Evolutionary conservation across 2,113 vertebrate species (phyloP).

Genomic region (Chiloscyllium plagiosum): DNA sequence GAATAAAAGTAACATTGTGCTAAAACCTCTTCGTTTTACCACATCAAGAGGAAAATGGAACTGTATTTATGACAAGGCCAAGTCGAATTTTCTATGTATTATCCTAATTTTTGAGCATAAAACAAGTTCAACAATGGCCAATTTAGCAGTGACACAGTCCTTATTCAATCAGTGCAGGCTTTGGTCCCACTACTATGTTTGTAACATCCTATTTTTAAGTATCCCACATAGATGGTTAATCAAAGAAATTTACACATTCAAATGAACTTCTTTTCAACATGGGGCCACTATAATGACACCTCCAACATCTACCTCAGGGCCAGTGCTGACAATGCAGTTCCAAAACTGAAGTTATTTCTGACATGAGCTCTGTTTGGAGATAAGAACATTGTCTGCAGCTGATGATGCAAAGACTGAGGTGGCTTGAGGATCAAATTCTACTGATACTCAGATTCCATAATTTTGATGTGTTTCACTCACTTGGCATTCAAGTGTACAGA

Average conservation of each 20-base stretch:
- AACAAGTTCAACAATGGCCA: not conserved
- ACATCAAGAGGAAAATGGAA: not conserved
- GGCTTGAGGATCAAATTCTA: not conserved
- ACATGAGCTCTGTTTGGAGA: not conserved
- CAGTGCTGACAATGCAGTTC: not conserved
- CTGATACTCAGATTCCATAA: not conserved
- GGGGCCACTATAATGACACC: not conserved
- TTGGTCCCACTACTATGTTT: not conserved
- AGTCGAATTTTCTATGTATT: not conserved
- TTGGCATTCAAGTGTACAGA: not conserved
- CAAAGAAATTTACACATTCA: not conserved
- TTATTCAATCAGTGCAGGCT: not conserved
- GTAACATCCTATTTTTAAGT: not conserved
- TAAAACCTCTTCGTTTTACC: not conserved
- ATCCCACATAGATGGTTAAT: not conserved
- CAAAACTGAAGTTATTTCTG: not conserved
- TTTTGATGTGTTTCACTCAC: not conserved
- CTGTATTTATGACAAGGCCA: not conserved
- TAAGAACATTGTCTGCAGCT: not conserved
- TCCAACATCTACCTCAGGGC: not conserved
- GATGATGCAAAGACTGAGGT: not conserved
- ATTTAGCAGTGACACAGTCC: not conserved
- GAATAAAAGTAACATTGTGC: not conserved
- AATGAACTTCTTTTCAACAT: too few species aligned
- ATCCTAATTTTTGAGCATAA: not conserved